Conservation (phyloP, 53 echinoderm and acorn worm genomes). For the Crossaster papposus region DNA sequence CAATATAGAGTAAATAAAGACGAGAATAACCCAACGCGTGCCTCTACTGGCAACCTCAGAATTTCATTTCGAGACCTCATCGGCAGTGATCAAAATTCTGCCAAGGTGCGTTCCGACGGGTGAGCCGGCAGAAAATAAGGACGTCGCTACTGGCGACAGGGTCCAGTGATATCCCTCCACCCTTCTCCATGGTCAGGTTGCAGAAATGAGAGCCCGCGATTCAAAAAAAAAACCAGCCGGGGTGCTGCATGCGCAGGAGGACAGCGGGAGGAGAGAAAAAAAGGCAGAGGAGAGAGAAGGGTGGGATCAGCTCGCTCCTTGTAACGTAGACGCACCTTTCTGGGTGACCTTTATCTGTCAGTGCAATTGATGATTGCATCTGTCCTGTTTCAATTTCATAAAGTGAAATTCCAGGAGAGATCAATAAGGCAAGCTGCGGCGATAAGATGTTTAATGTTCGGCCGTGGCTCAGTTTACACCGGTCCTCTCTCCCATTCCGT, state of each 20-base stretch:
- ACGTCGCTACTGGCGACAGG: constrained; percentile 55
- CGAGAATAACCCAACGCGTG: neutral
- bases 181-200: constrained; percentile 52
- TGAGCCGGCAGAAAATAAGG: constrained; percentile 50
- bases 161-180: constrained; percentile 51
- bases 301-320: constrained; percentile 28
- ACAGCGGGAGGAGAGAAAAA: neutral
- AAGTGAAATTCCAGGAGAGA: constrained; percentile 72
- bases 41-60: constrained; percentile 47
- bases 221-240: constrained; percentile 17
- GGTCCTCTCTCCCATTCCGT: constrained; percentile 49
- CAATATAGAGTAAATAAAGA: neutral
- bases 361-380: constrained; percentile 77
- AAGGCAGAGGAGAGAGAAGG: constrained; percentile 26
- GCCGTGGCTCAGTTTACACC: constrained; percentile 56
- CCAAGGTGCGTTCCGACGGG: constrained; percentile 49
- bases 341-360: constrained; percentile 68
- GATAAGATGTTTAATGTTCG: constrained; percentile 66
- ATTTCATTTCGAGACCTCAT: constrained; percentile 55
- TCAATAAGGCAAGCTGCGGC: constrained; percentile 75
- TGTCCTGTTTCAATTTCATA: constrained; percentile 91
- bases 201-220: constrained; percentile 48
- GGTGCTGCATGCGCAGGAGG: constrained; percentile 8
- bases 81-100: constrained; percentile 50
- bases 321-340: constrained; percentile 53